Evolutionary conservation across 1,140 invertebrate species (phyloP), one percentile per base, ranked within the genome.

Genomic region (Dinothrombium tinctorium): DNA sequence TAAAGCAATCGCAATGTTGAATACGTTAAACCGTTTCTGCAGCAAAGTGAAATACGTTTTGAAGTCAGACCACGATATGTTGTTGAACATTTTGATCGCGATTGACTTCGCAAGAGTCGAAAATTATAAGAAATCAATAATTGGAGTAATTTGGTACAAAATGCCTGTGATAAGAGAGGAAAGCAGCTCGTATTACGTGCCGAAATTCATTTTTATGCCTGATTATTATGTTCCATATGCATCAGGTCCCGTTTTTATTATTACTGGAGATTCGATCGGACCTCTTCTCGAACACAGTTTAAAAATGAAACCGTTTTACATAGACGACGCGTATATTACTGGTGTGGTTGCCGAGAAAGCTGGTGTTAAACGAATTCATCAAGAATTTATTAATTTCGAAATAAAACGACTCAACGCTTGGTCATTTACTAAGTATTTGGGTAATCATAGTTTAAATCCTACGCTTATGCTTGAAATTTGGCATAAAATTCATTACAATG

Each of bases 1-100:
- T 17, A 92, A 92, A 55, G 77, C 76, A 14, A 68, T 81, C 12
- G 73, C 81, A 68, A 66, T 82, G 57, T 57, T 87, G 31, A 83
- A 84, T 55, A 79, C 78, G 71, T 51, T 52, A 5, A 49, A 52
- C 6, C 37, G n/a, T n/a, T n/a, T n/a, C n/a, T n/a, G n/a, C n/a
- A n/a, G n/a, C n/a, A n/a, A n/a, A n/a, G n/a, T n/a, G n/a, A n/a
- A n/a, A n/a, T n/a, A n/a, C n/a, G n/a, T n/a, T n/a, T n/a, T n/a
- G n/a, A n/a, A n/a, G n/a, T n/a, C n/a, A n/a, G n/a, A n/a, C n/a
- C n/a, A n/a, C n/a, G n/a, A n/a, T n/a, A n/a, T n/a, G n/a, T n/a
- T n/a, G n/a, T n/a, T n/a, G n/a, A n/a, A n/a, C n/a, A n/a, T n/a
- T n/a, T n/a, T n/a, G n/a, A n/a, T n/a, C n/a, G n/a, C n/a, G n/a